Evolutionary conservation across 2,888 invertebrate species (phyloP), one percentile per base, ranked within the genome.

Genomic region (Octonoba sinensis): DNA sequence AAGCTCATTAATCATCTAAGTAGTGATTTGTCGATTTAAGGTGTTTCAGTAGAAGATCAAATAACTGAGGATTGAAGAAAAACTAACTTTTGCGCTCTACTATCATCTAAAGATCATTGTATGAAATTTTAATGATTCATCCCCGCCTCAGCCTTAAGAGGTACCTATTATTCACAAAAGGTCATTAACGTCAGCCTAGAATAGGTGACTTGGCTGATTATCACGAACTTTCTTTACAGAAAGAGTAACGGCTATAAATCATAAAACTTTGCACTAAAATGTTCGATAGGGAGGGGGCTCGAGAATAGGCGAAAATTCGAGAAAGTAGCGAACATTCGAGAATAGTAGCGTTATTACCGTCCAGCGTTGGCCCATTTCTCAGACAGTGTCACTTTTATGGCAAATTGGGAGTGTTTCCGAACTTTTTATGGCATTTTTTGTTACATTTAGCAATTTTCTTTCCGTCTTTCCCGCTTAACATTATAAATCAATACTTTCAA

Each of bases 91-190:
- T 59, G 20, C 49, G 46, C 69, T 73, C 62, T 67, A 69, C 74
- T 73, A 73, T 64, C 73, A 59, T 51, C 46, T 36, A 27, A 46
- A 49, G 72, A 78, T 72, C 78, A 73, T 67, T 73, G 24, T 56
- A 81, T 81, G 73, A 73, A 81, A 81, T 81, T 74, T 81, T 73
- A 81, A 69, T 73, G 73, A 73, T 81, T 73, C 74, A 69, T 81
- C 73, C 20, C 56, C 79, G 73, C 73, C 69, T 64, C 11, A 4
- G 47, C 44, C 65, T 62, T 72, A 60, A 72, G 66, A 72, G 51
- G 60, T 66, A 54, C 78, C 78, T 72, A 79, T 81, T 81, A 81
- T 73, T 81, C 73, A 81, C 67, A 22, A 69, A 69, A 56, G 57
- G 64, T 81, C 79, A 81, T 81, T 81, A 81, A 81, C 79, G 79